Evolutionary conservation across 2,113 vertebrate genomes (phyloP).

Genomic region (Hippocampus barbouri): DNA sequence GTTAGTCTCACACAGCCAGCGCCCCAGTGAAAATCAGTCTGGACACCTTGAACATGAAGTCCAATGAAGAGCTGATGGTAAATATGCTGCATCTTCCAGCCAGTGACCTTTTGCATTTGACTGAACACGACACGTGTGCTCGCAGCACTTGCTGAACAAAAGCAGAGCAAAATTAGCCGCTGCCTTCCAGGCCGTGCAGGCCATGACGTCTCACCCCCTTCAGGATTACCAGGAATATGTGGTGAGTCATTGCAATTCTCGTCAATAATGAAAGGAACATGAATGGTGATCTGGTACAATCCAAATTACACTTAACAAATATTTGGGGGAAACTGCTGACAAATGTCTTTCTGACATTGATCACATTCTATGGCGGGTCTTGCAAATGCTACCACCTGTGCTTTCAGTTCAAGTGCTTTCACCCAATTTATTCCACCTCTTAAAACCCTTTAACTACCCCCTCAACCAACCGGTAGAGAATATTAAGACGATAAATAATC

Average conservation of each 20-base stretch:
- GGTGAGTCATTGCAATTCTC: conserved; percentile 28
- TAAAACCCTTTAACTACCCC: too few relatives aligned
- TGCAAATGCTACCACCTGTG: too few relatives aligned
- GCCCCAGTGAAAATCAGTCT: neutral
- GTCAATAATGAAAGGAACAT: neutral
- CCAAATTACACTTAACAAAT: too few relatives aligned
- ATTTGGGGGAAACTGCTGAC: too few relatives aligned
- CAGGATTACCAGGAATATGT: conserved; percentile 32
- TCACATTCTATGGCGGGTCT: too few relatives aligned
- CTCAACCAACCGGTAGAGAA: too few relatives aligned
- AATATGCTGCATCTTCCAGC: neutral
- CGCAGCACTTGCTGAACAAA: conserved; percentile 52
- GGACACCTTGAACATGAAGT: conserved; percentile 27
- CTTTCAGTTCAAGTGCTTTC: too few relatives aligned
- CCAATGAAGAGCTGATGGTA: conserved; percentile 64
- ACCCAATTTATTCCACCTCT: too few relatives aligned
- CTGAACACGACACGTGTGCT: neutral
- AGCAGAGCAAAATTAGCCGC: conserved; percentile 25
- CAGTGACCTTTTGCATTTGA: neutral
- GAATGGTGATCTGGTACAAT: neutral
- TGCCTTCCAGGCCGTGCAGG: conserved; percentile 30
- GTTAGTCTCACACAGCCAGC: conserved; percentile 31
- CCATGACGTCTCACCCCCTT: neutral
- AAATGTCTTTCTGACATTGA: too few relatives aligned
- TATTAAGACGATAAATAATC: too few relatives aligned